A percentile compares a stretch with the other conserved stretches of the same genome.
Conservation (phyloP, 2,797 vertebrate species). For the Pangasius macronema region DNA sequence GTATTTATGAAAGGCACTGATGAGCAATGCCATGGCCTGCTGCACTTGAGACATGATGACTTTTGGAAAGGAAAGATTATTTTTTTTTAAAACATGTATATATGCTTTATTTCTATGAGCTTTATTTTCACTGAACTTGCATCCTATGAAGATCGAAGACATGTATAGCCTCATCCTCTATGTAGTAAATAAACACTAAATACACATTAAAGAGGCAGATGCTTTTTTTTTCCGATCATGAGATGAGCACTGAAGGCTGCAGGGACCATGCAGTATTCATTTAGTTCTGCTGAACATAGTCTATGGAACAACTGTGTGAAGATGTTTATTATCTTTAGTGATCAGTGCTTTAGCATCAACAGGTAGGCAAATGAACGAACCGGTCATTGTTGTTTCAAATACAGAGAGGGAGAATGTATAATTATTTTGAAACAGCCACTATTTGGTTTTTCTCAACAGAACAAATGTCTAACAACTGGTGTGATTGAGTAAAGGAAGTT, state of each 20-base stretch:
- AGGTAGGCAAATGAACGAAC: background rate
- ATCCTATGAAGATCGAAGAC: background rate
- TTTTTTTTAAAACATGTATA: background rate
- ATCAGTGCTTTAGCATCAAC: background rate
- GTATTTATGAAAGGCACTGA: slow-evolving; percentile 52
- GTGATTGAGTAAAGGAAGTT: background rate
- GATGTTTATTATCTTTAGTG: background rate
- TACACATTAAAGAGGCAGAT: background rate
- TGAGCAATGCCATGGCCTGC: fast-evolving
- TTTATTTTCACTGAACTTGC: background rate
- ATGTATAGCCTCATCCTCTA: background rate
- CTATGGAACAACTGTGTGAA: background rate
- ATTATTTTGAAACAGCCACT: background rate
- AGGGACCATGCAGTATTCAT: background rate
- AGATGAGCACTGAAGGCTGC: background rate
- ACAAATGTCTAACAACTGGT: background rate
- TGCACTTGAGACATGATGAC: background rate
- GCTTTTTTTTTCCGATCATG: background rate
- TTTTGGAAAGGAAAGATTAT: slow-evolving; percentile 1
- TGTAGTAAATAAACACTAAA: background rate
- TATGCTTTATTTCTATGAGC: background rate
- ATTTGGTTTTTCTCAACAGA: background rate
- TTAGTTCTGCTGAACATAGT: background rate
- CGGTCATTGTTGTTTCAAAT: background rate
- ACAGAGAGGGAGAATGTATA: background rate